Percentiles rank a stretch among this genome's conserved stretches.
These are phyloP conservation scores for Lordiphosa stackelbergi DNA, from an alignment of 1,140 invertebrate genomes.

Conservation along the genomic window DNA sequence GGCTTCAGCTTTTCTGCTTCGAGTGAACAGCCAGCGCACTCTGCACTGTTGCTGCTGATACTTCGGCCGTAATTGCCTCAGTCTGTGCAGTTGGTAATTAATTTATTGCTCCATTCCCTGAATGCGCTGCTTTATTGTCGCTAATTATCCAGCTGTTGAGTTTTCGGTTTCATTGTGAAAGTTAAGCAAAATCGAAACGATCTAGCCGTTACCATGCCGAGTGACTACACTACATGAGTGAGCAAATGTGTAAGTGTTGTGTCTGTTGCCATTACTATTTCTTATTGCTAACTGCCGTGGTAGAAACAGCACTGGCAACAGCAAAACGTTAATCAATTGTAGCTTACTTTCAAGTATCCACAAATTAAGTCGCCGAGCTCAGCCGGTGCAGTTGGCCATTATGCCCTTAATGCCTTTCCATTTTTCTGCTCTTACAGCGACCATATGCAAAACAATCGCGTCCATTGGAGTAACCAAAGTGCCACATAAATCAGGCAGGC, in stretches of 20 bases:
- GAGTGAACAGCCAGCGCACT: not conserved
- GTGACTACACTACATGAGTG: constrained; percentile 17
- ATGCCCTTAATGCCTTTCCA: constrained; percentile 27
- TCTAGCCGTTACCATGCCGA: constrained; percentile 26
- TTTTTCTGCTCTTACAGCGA: not conserved
- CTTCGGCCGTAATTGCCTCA: constrained; percentile 28
- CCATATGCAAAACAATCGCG: constrained; percentile 21
- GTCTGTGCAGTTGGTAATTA: constrained; percentile 40
- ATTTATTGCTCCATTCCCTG: constrained; percentile 49
- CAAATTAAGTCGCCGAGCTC: constrained; percentile 12
- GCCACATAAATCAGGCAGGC: too few species aligned
- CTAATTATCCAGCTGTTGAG: constrained; percentile 50
- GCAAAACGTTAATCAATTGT: constrained; percentile 53
- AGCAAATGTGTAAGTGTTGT: constrained; percentile 15
- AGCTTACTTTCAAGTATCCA: constrained; percentile 30
- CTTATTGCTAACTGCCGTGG: constrained; percentile 25
- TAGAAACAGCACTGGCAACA: constrained; percentile 33
- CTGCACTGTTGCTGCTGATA: constrained; percentile 10
- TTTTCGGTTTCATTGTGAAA: constrained; percentile 56
- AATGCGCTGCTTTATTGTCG: constrained; percentile 43
- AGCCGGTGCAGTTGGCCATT: constrained; percentile 12
- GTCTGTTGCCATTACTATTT: constrained; percentile 16
- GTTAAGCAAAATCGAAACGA: constrained; percentile 37
- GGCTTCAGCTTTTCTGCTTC: too few species aligned
- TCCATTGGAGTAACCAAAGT: not conserved